Percentiles rank a stretch among this genome's conserved stretches.
Evolutionary conservation across 2,797 vertebrate genomes (phyloP).

Genomic region (Halcyon chelicuti): DNA sequence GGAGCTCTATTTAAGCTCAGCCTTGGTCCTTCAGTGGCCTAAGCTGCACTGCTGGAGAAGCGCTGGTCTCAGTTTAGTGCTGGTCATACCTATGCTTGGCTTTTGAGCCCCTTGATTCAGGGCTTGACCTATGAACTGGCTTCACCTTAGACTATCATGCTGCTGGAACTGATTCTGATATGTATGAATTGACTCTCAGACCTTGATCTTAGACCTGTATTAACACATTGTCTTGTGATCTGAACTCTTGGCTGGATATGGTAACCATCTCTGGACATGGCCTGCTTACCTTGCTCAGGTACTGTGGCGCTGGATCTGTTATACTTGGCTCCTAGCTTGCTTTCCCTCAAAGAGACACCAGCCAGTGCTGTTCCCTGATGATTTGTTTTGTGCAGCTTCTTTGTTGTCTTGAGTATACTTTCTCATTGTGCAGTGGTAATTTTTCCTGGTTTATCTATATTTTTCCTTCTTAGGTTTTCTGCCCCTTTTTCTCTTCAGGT

Average conservation of each 20-base stretch:
- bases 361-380: background rate
- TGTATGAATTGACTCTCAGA: background rate
- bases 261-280: background rate
- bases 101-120: background rate
- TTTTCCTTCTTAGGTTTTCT: background rate
- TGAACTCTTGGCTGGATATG: background rate
- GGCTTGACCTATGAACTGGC: background rate
- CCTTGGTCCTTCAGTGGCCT: background rate
- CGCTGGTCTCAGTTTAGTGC: too few species aligned
- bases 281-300: background rate
- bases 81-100: background rate
- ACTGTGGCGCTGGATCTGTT: background rate
- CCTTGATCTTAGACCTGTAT: background rate
- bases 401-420: background rate
- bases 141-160: background rate
- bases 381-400: background rate
- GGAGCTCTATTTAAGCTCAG: background rate
- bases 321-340: background rate
- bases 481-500: background rate
- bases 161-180: background rate
- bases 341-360: background rate
- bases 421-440: background rate
- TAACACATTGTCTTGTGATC: background rate
- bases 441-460: background rate
- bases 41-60: accelerated